Conservation (phyloP, 2,888 invertebrate genomes). For the Synergus itoensis region DNA sequence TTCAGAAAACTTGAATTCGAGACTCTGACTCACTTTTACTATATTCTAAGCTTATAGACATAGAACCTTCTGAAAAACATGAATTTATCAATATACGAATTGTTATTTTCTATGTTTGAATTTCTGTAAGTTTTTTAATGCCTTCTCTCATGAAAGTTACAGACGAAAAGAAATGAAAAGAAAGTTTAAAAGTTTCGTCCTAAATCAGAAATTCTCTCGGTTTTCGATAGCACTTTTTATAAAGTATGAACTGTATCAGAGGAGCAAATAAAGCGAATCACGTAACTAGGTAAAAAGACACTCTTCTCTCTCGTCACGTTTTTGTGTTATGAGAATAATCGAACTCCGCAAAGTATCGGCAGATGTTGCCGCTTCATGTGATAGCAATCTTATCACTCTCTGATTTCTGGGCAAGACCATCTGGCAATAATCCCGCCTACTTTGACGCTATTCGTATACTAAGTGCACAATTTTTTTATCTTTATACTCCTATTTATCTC, state of each 20-base stretch:
- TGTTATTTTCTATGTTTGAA: not conserved
- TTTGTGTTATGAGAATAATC: constrained; percentile 52
- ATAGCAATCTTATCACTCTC: constrained; percentile 59
- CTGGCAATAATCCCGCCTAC: constrained; percentile 49
- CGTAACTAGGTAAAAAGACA: constrained; percentile 45
- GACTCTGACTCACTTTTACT: not conserved
- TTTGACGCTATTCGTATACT: constrained; percentile 40
- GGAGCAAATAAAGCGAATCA: constrained; percentile 39
- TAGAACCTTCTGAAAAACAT: not conserved
- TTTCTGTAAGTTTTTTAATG: not conserved
- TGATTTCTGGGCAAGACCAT: constrained; percentile 56
- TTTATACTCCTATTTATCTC: not conserved
- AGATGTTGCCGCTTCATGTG: constrained; percentile 58
- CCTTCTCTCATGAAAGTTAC: not conserved
- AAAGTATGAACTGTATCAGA: not conserved
- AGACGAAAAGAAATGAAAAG: not conserved
- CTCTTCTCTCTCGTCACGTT: constrained; percentile 41
- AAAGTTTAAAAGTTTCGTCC: not conserved
- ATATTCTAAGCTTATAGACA: too few relatives aligned
- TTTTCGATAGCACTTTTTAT: not conserved
- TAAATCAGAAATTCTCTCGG: not conserved
- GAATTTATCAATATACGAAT: too few relatives aligned
- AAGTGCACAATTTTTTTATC: constrained; percentile 18
- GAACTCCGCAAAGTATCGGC: constrained; percentile 53
- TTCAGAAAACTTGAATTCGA: not conserved